Evolutionary conservation across 2,888 invertebrate genomes (phyloP), one percentile per base, ranked within the genome.

Genomic region (Agrotis segetum): DNA sequence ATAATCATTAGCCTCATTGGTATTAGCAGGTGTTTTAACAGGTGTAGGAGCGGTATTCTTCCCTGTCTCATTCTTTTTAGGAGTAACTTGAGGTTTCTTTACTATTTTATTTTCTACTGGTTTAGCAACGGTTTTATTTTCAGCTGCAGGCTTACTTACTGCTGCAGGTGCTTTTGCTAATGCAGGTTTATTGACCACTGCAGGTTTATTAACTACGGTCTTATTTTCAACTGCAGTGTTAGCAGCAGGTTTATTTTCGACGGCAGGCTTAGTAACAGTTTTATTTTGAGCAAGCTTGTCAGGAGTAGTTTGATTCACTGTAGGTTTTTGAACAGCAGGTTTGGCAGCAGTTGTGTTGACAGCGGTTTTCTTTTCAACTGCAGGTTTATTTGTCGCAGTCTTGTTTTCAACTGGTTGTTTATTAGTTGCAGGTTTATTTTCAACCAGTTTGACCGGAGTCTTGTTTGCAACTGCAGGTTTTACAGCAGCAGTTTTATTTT

Each of bases 1-100:
- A 69, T 87, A 89, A 82, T 91, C 90, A 67, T 80, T 69, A 44
- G 19, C 50, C 19, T 75, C 71, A 21, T 49, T 50, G 14, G 59
- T 61, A 67, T 55, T 61, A 46, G 47, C 13, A 58, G 29, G 6
- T 34, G 55, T n/a, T 60, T 79, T 69, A 16, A 58, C 34, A 9
- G 46, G 53, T 17, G 59, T 34, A 34, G 47, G 6, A n/a, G 2
- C 44, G 9, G 53, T 17, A 40, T 74, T 74, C 44, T 69, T 78
- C 34, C 1, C 55, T 4, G 64, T 46, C 0, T 64, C 24, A 13
- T 62, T 77, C 0, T 9, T 60, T 56, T 67, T 77, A 17, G 40
- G 14, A 44, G 21, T 60, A 4, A 19, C n/a, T 63, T 63, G 68
- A 24, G 58, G 62, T 50, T 75, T 79, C 49, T 67, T 69, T n/a